Evolutionary conservation across 2,797 vertebrate species (phyloP).

Genomic region (Kryptopterus vitreolus): DNA sequence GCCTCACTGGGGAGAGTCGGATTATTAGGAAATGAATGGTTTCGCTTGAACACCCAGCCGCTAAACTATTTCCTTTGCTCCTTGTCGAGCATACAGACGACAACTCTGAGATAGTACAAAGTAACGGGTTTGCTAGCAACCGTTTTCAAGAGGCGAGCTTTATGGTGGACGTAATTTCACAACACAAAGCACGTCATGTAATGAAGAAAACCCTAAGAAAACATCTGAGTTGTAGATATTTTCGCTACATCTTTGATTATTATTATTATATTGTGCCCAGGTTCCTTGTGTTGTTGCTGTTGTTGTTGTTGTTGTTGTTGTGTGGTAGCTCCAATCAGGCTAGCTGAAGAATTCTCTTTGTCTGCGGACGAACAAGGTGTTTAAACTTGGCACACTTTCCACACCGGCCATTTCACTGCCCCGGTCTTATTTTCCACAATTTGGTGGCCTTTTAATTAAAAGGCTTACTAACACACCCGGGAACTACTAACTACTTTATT

Average conservation of each 20-base stretch:
- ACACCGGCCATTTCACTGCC: not conserved
- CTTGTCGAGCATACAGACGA: not conserved
- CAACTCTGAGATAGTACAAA: not conserved
- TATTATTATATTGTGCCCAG: not conserved
- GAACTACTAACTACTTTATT: slow-evolving; percentile 48
- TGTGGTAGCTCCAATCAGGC: not conserved
- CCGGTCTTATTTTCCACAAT: not conserved
- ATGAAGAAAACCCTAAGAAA: not conserved
- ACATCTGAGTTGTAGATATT: not conserved
- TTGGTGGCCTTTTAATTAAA: slow-evolving; percentile 23
- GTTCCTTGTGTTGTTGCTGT: slow-evolving; percentile 4
- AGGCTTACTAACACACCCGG: slow-evolving; percentile 35
- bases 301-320: too few relatives aligned
- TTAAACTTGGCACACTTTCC: slow-evolving; percentile 39
- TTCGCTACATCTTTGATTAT: not conserved
- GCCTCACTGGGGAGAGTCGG: not conserved
- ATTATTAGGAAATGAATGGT: not conserved
- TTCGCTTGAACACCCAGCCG: slow-evolving; percentile 4
- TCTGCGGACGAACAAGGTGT: slow-evolving; percentile 48
- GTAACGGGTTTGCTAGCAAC: not conserved
- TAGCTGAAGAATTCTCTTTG: slow-evolving; percentile 66
- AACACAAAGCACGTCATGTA: not conserved
- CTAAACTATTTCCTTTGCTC: slow-evolving; percentile 8
- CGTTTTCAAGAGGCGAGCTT: not conserved
- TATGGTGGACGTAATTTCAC: not conserved